Evolutionary conservation across 2,888 invertebrate species (phyloP), one percentile per base, ranked within the genome.

Genomic region (Neoaliturus tenellus): DNA sequence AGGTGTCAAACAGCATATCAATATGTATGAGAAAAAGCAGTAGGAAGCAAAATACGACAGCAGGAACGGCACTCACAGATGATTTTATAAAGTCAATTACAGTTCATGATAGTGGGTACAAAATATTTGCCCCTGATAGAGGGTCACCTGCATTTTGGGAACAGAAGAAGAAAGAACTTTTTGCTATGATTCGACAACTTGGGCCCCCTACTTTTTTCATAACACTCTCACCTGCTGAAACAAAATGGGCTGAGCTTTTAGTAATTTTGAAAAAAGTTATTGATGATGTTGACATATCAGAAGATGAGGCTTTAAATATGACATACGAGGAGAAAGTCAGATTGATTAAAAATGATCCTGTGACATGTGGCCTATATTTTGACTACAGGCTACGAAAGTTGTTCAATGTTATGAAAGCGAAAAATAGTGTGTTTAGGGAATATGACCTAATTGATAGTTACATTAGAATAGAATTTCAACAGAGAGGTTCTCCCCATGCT

Each of bases 401-500:
- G 85, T 87, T 84, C 80, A 84, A 71, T 41, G 84, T 73, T 62
- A 84, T 84, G 4, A 73, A 35, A 58, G 87, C 12, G 80, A 67
- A 83, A 86, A 88, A 85, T 81, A 51, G 51, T 51, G 23, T 51
- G n/a, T 51, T 51, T 23, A 20, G 51, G 10, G 51, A 51, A 14
- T 51, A 20, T 51, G 51, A 51, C 2, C 51, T 51, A 51, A 10
- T 51, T 51, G 51, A 51, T 10, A 51, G 31, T 12, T 87, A 87
- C 81, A 48, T 87, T 75, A 39, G 88, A 81, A 87, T 88, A 25
- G 88, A 89, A 85, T 89, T 88, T 39, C 89, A 88, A 83, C 83
- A 88, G 48, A 85, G 88, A 69, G 89, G 88, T 48, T 88, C 87
- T 17, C 88, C 88, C 87, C 86, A 85, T 1, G 88, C 85, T 0